Conservation (phyloP, 2,113 vertebrate genomes). For the Ictalurus furcatus region DNA sequence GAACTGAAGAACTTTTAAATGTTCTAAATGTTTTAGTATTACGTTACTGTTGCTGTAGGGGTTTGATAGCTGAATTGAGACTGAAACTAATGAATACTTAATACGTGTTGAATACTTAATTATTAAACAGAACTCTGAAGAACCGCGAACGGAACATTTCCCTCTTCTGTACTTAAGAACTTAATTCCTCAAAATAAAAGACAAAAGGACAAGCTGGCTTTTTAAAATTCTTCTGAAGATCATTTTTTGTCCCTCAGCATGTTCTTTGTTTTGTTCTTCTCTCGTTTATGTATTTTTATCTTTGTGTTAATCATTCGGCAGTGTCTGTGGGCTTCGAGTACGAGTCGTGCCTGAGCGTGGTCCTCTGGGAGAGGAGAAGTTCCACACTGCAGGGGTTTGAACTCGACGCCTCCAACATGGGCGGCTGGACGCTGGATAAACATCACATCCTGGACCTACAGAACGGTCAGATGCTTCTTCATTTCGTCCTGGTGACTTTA, state of each 20-base stretch:
- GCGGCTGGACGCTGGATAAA: conserved; percentile 92
- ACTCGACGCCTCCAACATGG: conserved; percentile 92
- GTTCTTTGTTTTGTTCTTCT: not conserved
- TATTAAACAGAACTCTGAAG: too few species aligned
- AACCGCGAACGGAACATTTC: too few species aligned
- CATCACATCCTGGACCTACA: conserved; percentile 93
- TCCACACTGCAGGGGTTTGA: conserved; percentile 92
- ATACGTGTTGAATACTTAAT: too few species aligned
- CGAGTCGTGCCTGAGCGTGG: conserved; percentile 91
- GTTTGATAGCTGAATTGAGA: too few species aligned
- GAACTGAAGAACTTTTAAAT: not conserved
- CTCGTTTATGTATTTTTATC: conserved; percentile 37
- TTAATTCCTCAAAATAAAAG: too few species aligned
- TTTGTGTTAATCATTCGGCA: conserved; percentile 62
- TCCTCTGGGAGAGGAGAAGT: conserved; percentile 95
- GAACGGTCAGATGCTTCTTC: conserved; percentile 80
- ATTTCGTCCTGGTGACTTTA: not conserved
- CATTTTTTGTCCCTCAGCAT: not conserved
- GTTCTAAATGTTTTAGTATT: not conserved
- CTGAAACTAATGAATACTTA: not conserved
- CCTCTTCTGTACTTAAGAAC: too few species aligned
- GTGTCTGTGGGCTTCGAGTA: conserved; percentile 98
- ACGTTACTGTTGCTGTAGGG: too few species aligned
- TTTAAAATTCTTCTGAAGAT: not conserved
- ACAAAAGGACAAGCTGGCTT: too few species aligned